phyloP scores from a whole-genome alignment of 2,797 vertebrate genomes.

The Rhinatrema bivittatum region DNA sequence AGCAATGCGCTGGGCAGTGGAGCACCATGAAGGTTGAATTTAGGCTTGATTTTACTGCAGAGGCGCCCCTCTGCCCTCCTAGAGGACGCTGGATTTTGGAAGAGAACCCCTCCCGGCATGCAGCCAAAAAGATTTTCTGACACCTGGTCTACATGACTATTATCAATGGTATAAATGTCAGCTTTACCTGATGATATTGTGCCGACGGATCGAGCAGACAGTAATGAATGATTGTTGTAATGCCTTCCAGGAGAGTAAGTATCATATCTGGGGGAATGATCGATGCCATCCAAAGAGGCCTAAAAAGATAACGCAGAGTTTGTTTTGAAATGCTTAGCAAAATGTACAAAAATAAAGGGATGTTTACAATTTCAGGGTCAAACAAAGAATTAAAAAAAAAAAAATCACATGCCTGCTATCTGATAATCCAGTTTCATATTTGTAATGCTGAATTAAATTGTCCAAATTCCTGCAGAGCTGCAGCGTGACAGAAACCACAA shows the following conservation, averaged over 20 bases:
- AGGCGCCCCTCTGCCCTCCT: too few species aligned
- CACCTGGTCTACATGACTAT: too few species aligned
- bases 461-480: constrained; percentile 96
- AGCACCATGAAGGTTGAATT: too few species aligned
- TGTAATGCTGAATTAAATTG: constrained; percentile 92
- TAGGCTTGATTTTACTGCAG: too few species aligned
- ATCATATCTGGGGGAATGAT: constrained; percentile 93
- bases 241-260: constrained; percentile 88
- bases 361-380: too few species aligned
- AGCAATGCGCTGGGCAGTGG: too few species aligned
- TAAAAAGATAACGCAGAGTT: constrained; percentile 38
- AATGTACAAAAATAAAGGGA: neutral
- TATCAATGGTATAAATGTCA: neutral
- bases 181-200: constrained; percentile 92
- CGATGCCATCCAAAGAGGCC: constrained; percentile 91
- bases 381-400: neutral
- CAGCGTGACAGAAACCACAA: constrained; percentile 91
- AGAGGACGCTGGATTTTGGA: too few species aligned
- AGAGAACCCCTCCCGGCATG: too few species aligned
- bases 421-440: constrained; percentile 84
- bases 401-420: constrained; percentile 70
- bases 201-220: constrained; percentile 90
- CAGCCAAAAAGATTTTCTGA: too few species aligned
- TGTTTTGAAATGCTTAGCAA: neutral
- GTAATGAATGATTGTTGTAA: constrained; percentile 96